Conservation (phyloP, 2,113 vertebrate genomes). For the Eulacestoma nigropectus region DNA sequence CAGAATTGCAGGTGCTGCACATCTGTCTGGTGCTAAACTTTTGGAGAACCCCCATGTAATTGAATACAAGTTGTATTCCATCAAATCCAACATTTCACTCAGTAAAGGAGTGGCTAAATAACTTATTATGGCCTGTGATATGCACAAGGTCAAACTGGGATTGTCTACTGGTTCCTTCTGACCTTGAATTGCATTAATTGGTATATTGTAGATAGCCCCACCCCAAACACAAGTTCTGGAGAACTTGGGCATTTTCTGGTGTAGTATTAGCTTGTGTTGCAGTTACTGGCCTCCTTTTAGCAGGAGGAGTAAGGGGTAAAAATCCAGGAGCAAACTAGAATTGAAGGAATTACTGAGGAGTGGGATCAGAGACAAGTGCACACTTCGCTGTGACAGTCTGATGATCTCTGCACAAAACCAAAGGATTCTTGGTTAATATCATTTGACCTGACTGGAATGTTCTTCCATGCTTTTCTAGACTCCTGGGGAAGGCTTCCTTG, state of each 20-base stretch:
- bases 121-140: not conserved
- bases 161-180: not conserved
- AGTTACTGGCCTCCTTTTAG: not conserved
- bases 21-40: not conserved
- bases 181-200: not conserved
- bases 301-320: not conserved
- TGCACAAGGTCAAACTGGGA: not conserved
- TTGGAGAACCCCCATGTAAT: not conserved
- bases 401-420: constrained; percentile 12
- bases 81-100: not conserved
- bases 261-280: not conserved
- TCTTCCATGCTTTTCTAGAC: not conserved
- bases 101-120: not conserved
- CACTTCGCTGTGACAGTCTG: not conserved
- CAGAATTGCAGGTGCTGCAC: not conserved
- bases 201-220: not conserved
- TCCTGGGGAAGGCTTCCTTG: not conserved
- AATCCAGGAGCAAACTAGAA: not conserved
- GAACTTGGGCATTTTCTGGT: not conserved
- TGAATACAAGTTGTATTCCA: not conserved
- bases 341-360: not conserved
- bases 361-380: not conserved
- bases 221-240: not conserved
- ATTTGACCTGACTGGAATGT: not conserved
- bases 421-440: not conserved